Conservation (phyloP, 2,113 vertebrate species). For the Triplophysa siluroides region DNA sequence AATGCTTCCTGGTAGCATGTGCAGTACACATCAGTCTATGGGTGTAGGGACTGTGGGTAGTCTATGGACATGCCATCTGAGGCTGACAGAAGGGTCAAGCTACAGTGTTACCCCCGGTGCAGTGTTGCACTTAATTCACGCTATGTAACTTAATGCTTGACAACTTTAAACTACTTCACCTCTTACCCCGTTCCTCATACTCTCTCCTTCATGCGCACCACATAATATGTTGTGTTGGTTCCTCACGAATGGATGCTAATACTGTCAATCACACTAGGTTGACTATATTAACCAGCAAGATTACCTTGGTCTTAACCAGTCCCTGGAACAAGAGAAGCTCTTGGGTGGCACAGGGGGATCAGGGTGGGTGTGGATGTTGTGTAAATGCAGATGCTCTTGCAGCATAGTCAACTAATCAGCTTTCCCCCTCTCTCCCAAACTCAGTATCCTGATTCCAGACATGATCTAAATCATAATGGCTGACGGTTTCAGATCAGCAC, state of each 20-base stretch:
- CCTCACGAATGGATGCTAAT: too few species aligned
- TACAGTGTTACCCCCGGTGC: too few species aligned
- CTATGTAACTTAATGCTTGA: not conserved
- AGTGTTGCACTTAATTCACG: not conserved
- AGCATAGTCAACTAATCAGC: not conserved
- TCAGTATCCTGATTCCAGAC: not conserved
- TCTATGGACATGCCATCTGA: too few species aligned
- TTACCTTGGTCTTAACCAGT: too few species aligned
- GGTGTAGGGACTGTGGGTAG: too few species aligned
- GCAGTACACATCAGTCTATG: too few species aligned
- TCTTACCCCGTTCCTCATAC: not conserved
- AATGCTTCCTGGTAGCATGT: too few species aligned
- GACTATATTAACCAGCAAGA: too few species aligned
- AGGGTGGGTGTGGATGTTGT: not conserved
- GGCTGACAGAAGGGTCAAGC: too few species aligned
- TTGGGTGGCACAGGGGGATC: not conserved
- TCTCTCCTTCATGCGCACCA: not conserved
- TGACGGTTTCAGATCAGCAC: not conserved
- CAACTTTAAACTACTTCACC: not conserved
- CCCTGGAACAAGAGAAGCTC: too few species aligned
- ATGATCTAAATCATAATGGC: slow-evolving; percentile 2
- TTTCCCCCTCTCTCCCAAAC: not conserved
- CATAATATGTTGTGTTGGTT: too few species aligned
- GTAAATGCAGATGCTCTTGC: slow-evolving; percentile 4
- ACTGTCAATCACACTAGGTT: too few species aligned